Base-by-base conservation (phyloP, 30 jellyfish, hydroid and myxozoan genomes). In the Mastigias papua region DNA sequence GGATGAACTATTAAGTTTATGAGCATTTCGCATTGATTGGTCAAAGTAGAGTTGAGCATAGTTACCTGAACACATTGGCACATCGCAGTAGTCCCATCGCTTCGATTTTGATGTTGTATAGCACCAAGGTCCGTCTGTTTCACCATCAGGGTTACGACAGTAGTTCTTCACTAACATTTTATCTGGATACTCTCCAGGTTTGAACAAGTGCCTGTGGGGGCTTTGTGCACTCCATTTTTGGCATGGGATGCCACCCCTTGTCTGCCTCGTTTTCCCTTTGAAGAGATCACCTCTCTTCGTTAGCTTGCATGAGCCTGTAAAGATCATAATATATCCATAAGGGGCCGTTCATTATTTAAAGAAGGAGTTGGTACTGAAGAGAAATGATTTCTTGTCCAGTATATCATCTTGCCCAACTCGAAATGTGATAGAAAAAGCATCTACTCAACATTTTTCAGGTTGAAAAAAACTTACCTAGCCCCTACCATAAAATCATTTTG, bases 81-180 rank as follows among this genome's bases (percentile, higher is more conserved):
- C 50, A 28, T 50, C 77, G 42, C 91, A 82, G 22, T 34, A 69
- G 66, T 50, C 91, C 50, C 63, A 82, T 66, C 91, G 73, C 33
- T 15, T 26, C 27, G 31, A 48, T 34, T 42, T 63, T 68, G 84
- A 42, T 34, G 49, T 68, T 23, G 91, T 82, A 72, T 82, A 82
- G 50, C 91, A 82, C 91, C 91, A 82, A 0, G 91, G 91, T 0
- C 91, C 91, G 8, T 65, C 30, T 5, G 74, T 30, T 19, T 82
- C 91, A 22, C 64, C 51, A 30, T 82, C 91, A 48, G 91, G 91
- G 27, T 82, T 82, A 19, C 91, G 73, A 37, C 91, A 82, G 51
- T 67, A 82, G 67, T 82, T 69, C 19, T 42, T 48, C 6, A 26
- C 80, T 72, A 83, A 58, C 3, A 58, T 86, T 33, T 73, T 60